Conservation (phyloP, 1,140 invertebrate species). For the Cyclina sinensis region DNA sequence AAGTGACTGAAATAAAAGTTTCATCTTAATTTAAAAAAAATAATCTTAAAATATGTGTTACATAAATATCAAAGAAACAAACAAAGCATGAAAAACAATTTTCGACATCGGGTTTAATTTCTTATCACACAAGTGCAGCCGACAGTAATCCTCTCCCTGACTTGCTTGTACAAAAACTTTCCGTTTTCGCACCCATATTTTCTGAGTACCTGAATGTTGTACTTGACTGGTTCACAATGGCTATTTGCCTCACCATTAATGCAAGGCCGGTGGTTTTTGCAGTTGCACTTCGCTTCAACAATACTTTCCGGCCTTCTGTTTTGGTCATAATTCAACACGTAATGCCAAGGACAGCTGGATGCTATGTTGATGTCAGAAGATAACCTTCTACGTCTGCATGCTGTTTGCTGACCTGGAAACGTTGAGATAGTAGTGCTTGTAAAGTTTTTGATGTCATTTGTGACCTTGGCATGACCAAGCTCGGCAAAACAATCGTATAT, state of each 20-base stretch:
- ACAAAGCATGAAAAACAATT: too few relatives aligned
- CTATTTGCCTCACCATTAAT: background rate
- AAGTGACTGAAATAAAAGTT: too few relatives aligned
- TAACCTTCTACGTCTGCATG: background rate
- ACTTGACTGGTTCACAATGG: slow-evolving; percentile 16
- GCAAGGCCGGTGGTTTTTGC: background rate
- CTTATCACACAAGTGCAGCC: slow-evolving; percentile 40
- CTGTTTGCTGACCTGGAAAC: background rate
- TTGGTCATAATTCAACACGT: slow-evolving; percentile 28
- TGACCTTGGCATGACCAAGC: background rate
- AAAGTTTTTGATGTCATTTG: slow-evolving; percentile 34
- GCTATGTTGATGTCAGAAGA: background rate
- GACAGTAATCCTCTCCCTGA: slow-evolving; percentile 24
- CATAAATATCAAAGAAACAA: too few relatives aligned
- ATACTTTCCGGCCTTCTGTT: slow-evolving; percentile 32
- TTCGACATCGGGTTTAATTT: background rate
- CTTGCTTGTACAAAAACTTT: background rate
- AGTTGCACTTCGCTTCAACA: slow-evolving; percentile 44
- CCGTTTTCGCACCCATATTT: slow-evolving; percentile 46
- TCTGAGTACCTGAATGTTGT: slow-evolving; percentile 35
- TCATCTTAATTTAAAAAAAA: too few relatives aligned
- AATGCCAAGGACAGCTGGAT: slow-evolving; percentile 43
- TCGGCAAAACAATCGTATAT: slow-evolving; percentile 26
- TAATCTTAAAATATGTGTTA: too few relatives aligned
- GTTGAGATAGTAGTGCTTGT: background rate